Evolutionary conservation across 1,140 invertebrate species (phyloP).

Genomic region (Rhynchophorus ferrugineus): DNA sequence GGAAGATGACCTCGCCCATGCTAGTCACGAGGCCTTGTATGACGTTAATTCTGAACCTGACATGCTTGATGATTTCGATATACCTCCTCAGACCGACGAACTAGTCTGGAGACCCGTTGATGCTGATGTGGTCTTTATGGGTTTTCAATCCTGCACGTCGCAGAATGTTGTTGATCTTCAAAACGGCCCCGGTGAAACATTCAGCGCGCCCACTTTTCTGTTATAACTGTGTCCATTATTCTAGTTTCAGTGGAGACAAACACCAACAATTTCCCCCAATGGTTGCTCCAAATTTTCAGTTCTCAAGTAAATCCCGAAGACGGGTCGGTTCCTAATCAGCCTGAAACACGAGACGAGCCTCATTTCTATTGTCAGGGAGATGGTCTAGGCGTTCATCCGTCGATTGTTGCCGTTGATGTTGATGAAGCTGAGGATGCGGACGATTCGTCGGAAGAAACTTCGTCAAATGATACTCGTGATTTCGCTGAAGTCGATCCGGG

Average conservation of each 20-base stretch:
- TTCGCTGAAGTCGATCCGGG: conserved; percentile 23
- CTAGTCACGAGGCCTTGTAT: conserved; percentile 34
- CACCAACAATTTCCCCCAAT: conserved; percentile 33
- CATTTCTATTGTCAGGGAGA: conserved; percentile 40
- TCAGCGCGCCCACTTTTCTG: no score
- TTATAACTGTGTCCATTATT: no score
- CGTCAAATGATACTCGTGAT: conserved; percentile 20
- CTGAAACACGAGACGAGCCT: conserved; percentile 22
- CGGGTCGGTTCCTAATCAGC: background rate
- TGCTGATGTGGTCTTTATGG: conserved; percentile 15
- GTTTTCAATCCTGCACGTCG: conserved; percentile 7
- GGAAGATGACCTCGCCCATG: conserved; percentile 18
- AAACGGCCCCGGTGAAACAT: no score
- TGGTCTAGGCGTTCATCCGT: conserved; percentile 38
- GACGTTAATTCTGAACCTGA: conserved; percentile 35
- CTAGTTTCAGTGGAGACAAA: conserved; percentile 12
- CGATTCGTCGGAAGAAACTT: conserved; percentile 19
- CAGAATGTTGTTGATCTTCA: no score
- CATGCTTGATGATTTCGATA: conserved; percentile 33
- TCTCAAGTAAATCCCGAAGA: conserved; percentile 17
- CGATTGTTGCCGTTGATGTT: conserved; percentile 32
- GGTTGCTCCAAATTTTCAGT: conserved; percentile 38
- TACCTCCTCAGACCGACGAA: conserved; percentile 18
- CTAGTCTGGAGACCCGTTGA: background rate
- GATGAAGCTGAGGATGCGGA: conserved; percentile 30